Percentiles rank a stretch among this genome's conserved stretches.
Evolutionary conservation across 2,113 vertebrate species (phyloP).

Genomic region (Sebastes fasciatus): DNA sequence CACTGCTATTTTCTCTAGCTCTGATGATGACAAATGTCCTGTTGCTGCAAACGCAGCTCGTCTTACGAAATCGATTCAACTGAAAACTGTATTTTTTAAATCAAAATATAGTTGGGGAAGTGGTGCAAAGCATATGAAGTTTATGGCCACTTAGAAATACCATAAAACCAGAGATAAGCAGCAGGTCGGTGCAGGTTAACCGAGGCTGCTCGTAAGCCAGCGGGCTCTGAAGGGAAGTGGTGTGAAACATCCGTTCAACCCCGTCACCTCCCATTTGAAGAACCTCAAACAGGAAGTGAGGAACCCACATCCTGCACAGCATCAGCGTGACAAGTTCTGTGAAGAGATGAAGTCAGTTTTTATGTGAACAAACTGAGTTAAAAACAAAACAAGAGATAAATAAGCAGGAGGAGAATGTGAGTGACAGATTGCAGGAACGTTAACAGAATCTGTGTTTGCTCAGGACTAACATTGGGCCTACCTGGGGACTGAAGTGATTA

Average conservation of each 20-base stretch:
- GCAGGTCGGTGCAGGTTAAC: not conserved
- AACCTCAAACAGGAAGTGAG: slow-evolving; percentile 46
- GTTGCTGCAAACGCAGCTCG: not conserved
- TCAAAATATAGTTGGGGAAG: not conserved
- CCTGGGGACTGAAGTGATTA: slow-evolving; percentile 56
- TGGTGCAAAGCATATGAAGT: not conserved
- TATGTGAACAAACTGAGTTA: not conserved
- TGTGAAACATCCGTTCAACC: not conserved
- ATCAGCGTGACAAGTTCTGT: not conserved
- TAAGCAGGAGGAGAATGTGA: slow-evolving; percentile 6
- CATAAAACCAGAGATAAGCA: not conserved
- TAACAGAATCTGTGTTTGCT: slow-evolving; percentile 34
- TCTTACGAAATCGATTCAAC: not conserved
- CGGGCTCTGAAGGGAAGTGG: not conserved
- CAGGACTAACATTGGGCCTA: slow-evolving; percentile 19
- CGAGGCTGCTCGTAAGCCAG: no score
- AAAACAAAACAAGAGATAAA: not conserved
- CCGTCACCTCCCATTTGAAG: not conserved
- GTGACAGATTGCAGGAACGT: slow-evolving; percentile 59
- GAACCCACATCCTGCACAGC: slow-evolving; percentile 32
- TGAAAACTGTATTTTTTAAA: not conserved
- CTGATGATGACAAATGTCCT: slow-evolving; percentile 3
- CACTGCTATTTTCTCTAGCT: not conserved
- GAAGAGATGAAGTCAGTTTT: not conserved
- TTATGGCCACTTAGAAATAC: not conserved